Base-by-base conservation (phyloP, 1,140 invertebrate species). In the fruit fly (Drosophila melanogaster) region DNA sequence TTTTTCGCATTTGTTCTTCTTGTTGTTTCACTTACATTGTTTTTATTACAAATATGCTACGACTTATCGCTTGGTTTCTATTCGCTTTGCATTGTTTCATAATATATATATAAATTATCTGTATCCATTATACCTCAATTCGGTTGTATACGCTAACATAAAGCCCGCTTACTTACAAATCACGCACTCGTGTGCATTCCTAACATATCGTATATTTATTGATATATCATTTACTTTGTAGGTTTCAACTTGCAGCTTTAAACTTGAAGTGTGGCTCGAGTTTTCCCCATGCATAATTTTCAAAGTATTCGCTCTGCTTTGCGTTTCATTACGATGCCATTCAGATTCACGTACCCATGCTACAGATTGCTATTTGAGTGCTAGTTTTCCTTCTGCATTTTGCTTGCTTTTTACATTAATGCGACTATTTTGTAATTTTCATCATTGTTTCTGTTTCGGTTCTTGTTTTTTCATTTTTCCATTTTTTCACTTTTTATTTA, bases 211-310 rank as follows among this genome's bases (percentile, higher is more conserved):
- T 81, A 74, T 50, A 58, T 65, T 40, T 77, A 19, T 44, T 19
- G 17, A 67, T 73, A 44, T 70, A 59, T 37, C 58, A 54, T 65
- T 71, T 66, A 51, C 37, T 46, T 44, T 67, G 70, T 73, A 62
- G 76, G 69, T 79, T 72, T 50, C 60, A 59, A 58, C 62, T 77
- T 61, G 55, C 41, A 46, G 51, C 51, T 58, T 61, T 83, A 54
- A 81, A 77, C 66, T 77, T 71, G 46, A 81, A 70, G 70, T 72
- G 49, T 53, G 49, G 8, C 65, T 50, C 55, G 77, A 51, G 46
- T 81, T 79, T 78, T 81, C 75, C 83, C 75, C 83, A 65, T 86
- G 81, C 81, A 86, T 81, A 81, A 76, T 61, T 71, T 44, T 35
- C 49, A 69, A 65, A 65, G 69, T 50, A 44, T 49, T 59, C 37